Percentiles rank a stretch among this genome's conserved stretches.
phyloP scores from a whole-genome alignment of 2,113 vertebrate genomes.

The Gasterosteus nipponicus region DNA sequence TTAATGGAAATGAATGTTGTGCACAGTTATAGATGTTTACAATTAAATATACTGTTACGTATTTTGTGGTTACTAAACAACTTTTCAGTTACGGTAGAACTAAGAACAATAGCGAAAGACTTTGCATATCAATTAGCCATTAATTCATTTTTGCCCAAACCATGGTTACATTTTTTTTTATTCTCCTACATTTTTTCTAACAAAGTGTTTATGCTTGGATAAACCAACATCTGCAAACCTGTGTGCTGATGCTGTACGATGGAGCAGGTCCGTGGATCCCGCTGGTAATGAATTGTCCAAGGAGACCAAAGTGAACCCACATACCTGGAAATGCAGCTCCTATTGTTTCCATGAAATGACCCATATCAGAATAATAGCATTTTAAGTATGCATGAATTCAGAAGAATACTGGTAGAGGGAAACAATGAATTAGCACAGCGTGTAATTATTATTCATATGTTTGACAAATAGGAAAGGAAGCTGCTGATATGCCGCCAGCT shows the following conservation, averaged over 20 bases:
- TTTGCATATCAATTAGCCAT: background rate
- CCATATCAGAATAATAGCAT: constrained; percentile 71
- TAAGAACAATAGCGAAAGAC: background rate
- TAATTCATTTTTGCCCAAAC: background rate
- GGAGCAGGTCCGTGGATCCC: constrained; percentile 29
- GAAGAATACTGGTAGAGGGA: constrained; percentile 58
- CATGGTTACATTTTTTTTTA: background rate
- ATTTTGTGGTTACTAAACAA: background rate
- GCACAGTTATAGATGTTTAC: background rate
- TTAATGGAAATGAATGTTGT: background rate
- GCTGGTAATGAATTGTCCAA: constrained; percentile 37
- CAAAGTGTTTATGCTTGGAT: background rate
- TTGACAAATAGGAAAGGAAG: constrained; percentile 63
- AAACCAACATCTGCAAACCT: constrained; percentile 35
- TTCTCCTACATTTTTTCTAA: background rate
- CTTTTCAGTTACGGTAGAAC: background rate
- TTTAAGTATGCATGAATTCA: constrained; percentile 74
- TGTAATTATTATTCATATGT: constrained; percentile 78
- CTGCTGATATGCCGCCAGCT: constrained; percentile 56
- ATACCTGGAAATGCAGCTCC: constrained; percentile 50
- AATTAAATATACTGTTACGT: background rate
- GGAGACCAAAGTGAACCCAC: constrained; percentile 44
- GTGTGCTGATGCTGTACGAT: constrained; percentile 35
- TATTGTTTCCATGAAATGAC: constrained; percentile 73
- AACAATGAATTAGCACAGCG: constrained; percentile 69